These are phyloP conservation scores for Coregonus suidteri DNA, from an alignment of 2,797 vertebrate species.

Conservation along the genomic window DNA sequence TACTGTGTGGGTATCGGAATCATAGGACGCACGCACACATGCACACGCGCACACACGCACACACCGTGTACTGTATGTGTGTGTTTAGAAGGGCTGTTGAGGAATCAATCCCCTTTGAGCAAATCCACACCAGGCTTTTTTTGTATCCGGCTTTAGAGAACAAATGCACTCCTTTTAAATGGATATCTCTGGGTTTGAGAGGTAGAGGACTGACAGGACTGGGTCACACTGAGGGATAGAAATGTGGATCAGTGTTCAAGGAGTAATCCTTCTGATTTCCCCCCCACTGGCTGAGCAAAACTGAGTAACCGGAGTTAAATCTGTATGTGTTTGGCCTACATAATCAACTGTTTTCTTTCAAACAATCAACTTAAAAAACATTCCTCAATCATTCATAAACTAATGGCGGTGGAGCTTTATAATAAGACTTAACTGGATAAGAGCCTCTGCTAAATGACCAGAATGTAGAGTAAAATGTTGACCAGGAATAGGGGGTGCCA, in stretches of 20 bases:
- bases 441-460: no score
- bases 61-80: not conserved
- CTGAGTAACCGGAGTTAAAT: not conserved
- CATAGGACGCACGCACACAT: not conserved
- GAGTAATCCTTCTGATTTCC: not conserved
- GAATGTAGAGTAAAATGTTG: no score
- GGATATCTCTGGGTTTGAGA: not conserved
- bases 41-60: not conserved
- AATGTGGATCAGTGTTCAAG: not conserved
- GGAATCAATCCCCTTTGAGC: not conserved
- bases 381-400: not conserved
- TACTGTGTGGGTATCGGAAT: not conserved
- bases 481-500: no score
- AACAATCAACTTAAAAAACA: not conserved
- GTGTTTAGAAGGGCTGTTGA: not conserved
- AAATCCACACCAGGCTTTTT: constrained; percentile 15
- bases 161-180: constrained; percentile 21
- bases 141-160: constrained; percentile 20
- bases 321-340: not conserved
- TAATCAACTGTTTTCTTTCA: not conserved
- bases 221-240: not conserved
- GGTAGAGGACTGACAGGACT: not conserved
- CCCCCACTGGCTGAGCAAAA: not conserved
- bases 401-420: no score
- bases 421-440: no score